A percentile compares a stretch with the other conserved stretches of the same genome.
Conservation (phyloP, 2,888 invertebrate species). For the Aphrophora alni region DNA sequence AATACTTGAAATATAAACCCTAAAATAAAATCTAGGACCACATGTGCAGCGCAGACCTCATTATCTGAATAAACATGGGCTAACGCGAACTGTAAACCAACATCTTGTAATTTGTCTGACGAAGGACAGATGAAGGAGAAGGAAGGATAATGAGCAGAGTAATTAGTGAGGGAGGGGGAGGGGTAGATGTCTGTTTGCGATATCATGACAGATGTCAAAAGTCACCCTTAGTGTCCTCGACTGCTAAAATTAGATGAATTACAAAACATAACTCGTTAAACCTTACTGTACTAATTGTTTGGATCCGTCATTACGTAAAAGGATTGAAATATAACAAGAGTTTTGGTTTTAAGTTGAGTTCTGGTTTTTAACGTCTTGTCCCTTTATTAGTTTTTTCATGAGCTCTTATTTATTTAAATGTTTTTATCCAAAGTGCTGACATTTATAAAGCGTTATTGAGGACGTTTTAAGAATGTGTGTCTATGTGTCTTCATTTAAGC, state of each 20-base stretch:
- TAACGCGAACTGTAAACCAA: background rate
- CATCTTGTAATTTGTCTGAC: background rate
- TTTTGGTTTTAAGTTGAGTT: background rate
- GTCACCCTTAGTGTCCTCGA: background rate
- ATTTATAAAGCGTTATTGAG: too few relatives aligned
- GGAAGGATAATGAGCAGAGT: background rate
- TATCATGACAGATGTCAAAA: constrained; percentile 9
- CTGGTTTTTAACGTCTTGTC: background rate
- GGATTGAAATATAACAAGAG: background rate
- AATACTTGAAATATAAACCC: background rate
- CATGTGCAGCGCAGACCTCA: background rate
- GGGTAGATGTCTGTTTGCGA: constrained; percentile 2
- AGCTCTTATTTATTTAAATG: too few relatives aligned
- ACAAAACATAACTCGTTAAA: background rate
- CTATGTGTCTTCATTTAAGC: too few relatives aligned
- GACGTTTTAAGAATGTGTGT: too few relatives aligned
- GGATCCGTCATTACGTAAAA: background rate
- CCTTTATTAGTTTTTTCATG: background rate
- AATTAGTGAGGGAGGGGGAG: background rate
- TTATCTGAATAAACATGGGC: background rate
- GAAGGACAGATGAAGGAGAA: constrained; percentile 6
- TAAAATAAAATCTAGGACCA: background rate
- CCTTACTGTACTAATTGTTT: background rate
- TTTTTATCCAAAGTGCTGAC: too few relatives aligned
- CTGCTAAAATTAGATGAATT: background rate